A percentile compares a stretch with the other conserved stretches of the same genome.
Conservation (phyloP, 2,113 vertebrate genomes). For the Melanocharis versteri region DNA sequence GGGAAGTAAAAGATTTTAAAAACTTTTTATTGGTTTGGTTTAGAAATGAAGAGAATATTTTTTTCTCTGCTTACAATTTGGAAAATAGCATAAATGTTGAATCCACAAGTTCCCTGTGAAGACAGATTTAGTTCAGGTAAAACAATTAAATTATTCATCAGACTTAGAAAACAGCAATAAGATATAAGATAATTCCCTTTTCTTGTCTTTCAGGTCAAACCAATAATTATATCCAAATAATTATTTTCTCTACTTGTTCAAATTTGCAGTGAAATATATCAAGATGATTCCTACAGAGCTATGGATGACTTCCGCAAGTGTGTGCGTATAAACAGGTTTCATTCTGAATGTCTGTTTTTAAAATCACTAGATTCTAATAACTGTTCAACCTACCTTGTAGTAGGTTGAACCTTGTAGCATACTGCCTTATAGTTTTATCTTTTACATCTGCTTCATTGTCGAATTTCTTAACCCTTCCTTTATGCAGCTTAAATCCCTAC, state of each 20-base stretch:
- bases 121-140: neutral
- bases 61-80: neutral
- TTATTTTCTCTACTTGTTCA: neutral
- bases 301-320: neutral
- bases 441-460: neutral
- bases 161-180: neutral
- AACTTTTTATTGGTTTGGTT: neutral
- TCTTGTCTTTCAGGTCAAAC: neutral
- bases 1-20: neutral
- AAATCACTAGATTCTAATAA: neutral
- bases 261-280: neutral
- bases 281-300: neutral
- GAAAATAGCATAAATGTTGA: neutral
- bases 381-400: neutral
- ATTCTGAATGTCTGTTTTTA: neutral
- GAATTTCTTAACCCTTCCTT: neutral
- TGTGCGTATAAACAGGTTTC: neutral
- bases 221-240: neutral
- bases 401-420: too few species aligned
- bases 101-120: neutral
- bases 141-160: neutral
- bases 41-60: neutral
- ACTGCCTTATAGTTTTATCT: neutral
- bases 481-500: neutral
- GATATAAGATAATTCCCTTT: neutral